These are phyloP conservation scores for Platysternon megacephalum DNA, from an alignment of 2,113 vertebrate species.

Conservation along the genomic window DNA sequence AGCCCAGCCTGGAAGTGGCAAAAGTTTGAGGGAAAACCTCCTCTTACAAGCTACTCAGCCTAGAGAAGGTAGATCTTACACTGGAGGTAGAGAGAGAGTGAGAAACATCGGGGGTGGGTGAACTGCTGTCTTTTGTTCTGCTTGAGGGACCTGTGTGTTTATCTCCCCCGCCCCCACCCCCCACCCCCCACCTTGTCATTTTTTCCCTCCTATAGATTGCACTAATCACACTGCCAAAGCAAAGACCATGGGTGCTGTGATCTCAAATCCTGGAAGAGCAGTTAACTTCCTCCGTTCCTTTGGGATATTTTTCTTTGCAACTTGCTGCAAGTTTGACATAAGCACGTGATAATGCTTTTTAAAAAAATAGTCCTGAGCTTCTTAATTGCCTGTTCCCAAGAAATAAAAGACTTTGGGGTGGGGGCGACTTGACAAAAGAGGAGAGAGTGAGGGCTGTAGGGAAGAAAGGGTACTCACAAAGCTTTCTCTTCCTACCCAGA, in stretches of 20 bases:
- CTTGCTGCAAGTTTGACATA: conserved; percentile 74
- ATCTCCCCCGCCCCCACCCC: conserved; percentile 37
- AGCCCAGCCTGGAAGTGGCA: not conserved
- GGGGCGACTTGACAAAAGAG: not conserved
- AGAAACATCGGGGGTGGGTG: not conserved
- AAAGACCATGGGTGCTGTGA: conserved; percentile 20
- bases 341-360: conserved; percentile 82
- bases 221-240: conserved; percentile 49
- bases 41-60: not conserved
- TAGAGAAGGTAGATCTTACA: not conserved
- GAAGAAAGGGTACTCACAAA: conserved; percentile 34
- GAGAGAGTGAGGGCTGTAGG: conserved; percentile 8
- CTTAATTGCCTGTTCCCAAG: conserved; percentile 56
- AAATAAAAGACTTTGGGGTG: conserved; percentile 50
- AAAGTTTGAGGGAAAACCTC: not conserved
- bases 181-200: conserved; percentile 26
- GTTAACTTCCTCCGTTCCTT: conserved; percentile 58
- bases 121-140: conserved; percentile 15
- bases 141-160: conserved; percentile 31
- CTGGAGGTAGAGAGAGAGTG: not conserved
- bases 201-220: conserved; percentile 55
- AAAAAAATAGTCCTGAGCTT: conserved; percentile 27
- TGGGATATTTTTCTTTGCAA: conserved; percentile 73
- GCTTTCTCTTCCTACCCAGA: conserved; percentile 7
- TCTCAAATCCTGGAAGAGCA: conserved; percentile 60